Conservation (phyloP, 2,888 invertebrate genomes). For the Abrostola tripartita region DNA sequence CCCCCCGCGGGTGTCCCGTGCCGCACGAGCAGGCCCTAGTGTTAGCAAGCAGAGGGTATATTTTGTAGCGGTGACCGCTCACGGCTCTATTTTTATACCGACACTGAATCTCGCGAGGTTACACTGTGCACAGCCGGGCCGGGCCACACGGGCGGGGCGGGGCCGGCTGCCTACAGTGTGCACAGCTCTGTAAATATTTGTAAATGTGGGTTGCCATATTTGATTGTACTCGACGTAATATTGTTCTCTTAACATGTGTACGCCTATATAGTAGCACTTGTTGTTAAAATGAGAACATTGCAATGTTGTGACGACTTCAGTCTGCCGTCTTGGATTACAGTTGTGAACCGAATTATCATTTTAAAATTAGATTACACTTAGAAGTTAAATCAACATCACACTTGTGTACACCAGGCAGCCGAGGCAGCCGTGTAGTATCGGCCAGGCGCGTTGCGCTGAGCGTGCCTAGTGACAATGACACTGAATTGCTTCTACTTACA, state of each 20-base stretch:
- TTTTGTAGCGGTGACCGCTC: constrained; percentile 69
- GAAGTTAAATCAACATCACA: neutral
- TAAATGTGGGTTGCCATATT: constrained; percentile 44
- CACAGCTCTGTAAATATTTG: constrained; percentile 45
- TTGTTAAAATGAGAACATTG: constrained; percentile 15
- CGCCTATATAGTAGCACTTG: constrained; percentile 18
- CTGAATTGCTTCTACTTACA: constrained; percentile 4
- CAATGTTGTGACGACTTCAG: constrained; percentile 9
- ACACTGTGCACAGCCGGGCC: constrained; percentile 34
- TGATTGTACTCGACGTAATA: constrained; percentile 32
- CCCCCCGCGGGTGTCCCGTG: constrained; percentile 7
- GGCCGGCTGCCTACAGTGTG: constrained; percentile 18
- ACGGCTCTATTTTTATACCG: constrained; percentile 82
- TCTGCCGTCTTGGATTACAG: constrained; percentile 15
- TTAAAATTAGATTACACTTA: neutral
- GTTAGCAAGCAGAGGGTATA: constrained; percentile 70
- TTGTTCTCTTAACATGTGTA: constrained; percentile 24
- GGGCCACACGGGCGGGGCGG: constrained; percentile 10
- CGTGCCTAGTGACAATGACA: neutral
- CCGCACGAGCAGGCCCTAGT: constrained; percentile 26
- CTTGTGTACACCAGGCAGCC: neutral
- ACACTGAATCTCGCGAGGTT: constrained; percentile 65
- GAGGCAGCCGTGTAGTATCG: neutral
- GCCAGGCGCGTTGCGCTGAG: neutral
- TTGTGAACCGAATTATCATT: neutral